phyloP scores from a whole-genome alignment of 2,888 invertebrate species.

The Ramazzottius varieornatus region DNA sequence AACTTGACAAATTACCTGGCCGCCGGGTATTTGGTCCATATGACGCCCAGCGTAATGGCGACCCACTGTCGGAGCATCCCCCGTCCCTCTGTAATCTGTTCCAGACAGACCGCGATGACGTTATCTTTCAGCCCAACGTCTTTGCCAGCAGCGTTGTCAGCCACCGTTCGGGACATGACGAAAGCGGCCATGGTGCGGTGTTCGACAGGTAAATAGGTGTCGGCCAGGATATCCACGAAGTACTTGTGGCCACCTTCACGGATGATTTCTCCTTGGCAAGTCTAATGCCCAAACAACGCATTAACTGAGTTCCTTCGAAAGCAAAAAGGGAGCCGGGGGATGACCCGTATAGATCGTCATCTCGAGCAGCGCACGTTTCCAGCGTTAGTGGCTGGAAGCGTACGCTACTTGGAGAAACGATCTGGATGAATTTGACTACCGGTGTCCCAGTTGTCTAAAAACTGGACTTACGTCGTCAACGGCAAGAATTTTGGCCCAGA shows the following conservation, averaged over 20 bases:
- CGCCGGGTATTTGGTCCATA: slow-evolving; percentile 66
- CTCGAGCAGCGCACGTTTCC: no score
- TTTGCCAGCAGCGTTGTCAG: slow-evolving; percentile 60
- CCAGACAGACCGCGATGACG: slow-evolving; percentile 66
- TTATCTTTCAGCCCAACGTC: slow-evolving; percentile 67
- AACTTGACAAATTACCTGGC: no score
- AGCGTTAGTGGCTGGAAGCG: no score
- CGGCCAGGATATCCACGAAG: slow-evolving; percentile 69
- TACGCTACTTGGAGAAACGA: no score
- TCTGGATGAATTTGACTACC: no score
- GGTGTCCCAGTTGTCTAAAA: no score
- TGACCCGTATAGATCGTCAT: no score
- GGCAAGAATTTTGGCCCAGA: slow-evolving; percentile 94
- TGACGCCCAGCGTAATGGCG: slow-evolving; percentile 59
- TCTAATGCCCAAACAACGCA: slow-evolving; percentile 34
- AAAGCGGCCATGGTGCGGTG: slow-evolving; percentile 79
- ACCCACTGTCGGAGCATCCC: slow-evolving; percentile 41
- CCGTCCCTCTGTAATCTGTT: slow-evolving; percentile 47
- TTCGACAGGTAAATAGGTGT: slow-evolving; percentile 53
- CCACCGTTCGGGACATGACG: slow-evolving; percentile 71
- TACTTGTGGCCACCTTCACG: slow-evolving; percentile 79
- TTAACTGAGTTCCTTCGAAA: no score
- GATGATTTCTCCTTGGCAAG: slow-evolving; percentile 76
- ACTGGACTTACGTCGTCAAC: slow-evolving; percentile 74
- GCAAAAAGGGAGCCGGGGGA: no score